These are phyloP conservation scores for Sminthurides aquaticus DNA, from an alignment of 2,888 invertebrate genomes.

Conservation along the genomic window DNA sequence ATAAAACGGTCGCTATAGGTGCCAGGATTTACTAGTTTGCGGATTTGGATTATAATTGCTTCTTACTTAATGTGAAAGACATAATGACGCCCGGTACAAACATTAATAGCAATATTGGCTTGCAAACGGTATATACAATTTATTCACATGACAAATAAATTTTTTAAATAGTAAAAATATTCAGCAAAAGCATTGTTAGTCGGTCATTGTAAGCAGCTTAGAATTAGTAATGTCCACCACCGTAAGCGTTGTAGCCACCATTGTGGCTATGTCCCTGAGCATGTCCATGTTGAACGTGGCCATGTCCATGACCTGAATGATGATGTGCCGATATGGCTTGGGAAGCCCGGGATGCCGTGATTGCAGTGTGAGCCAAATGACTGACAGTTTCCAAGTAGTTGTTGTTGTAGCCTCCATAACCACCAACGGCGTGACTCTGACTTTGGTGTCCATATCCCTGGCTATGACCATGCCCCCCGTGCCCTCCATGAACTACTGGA, in stretches of 20 bases:
- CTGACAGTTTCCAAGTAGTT: slow-evolving; percentile 11
- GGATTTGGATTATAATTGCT: too few species aligned
- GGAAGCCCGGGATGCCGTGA: slow-evolving; percentile 10
- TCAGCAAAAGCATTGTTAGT: too few species aligned
- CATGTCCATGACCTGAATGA: not conserved
- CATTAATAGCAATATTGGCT: too few species aligned
- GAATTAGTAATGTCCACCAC: not conserved
- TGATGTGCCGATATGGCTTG: slow-evolving; percentile 9
- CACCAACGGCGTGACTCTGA: slow-evolving; percentile 5
- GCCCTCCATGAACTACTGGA: not conserved
- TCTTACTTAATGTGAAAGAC: too few species aligned
- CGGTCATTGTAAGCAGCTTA: too few species aligned
- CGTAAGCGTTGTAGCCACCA: not conserved
- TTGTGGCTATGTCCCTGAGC: not conserved
- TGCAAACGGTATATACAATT: too few species aligned
- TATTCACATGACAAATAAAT: too few species aligned
- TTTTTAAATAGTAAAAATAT: too few species aligned
- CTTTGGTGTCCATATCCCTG: not conserved
- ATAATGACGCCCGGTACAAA: too few species aligned
- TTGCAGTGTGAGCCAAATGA: slow-evolving; percentile 7
- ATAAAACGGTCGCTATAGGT: too few species aligned
- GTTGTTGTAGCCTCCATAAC: slow-evolving; percentile 8
- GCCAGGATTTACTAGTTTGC: too few species aligned
- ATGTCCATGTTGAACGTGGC: not conserved
- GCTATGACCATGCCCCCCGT: not conserved